Percentiles rank a stretch among this genome's conserved stretches.
phyloP scores from a whole-genome alignment of 1,140 invertebrate genomes.

The Ostrea denselamellosa region DNA sequence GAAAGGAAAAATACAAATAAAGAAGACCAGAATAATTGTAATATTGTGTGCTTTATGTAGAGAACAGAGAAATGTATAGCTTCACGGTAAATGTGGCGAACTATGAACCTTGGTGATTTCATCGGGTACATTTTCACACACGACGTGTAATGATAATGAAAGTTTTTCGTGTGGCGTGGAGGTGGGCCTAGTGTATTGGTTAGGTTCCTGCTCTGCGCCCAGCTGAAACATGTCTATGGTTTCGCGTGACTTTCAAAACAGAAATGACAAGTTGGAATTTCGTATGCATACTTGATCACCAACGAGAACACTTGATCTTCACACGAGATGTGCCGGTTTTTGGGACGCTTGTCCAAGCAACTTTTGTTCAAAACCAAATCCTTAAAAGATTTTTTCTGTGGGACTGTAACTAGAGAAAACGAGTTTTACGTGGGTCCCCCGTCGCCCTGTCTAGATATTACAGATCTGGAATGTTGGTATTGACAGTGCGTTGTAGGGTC shows the following conservation, averaged over 20 bases:
- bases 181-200: slow-evolving; percentile 8
- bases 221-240: slow-evolving; percentile 9
- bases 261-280: slow-evolving; percentile 39
- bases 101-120: background rate
- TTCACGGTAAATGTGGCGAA: background rate
- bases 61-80: background rate
- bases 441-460: slow-evolving; percentile 29
- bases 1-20: background rate
- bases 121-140: slow-evolving; percentile 25
- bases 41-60: slow-evolving; percentile 5
- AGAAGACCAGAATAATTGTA: background rate
- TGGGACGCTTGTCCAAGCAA: slow-evolving; percentile 31
- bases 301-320: slow-evolving; percentile 31
- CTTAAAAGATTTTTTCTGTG: slow-evolving; percentile 22
- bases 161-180: background rate
- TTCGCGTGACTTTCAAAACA: slow-evolving; percentile 31
- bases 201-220: background rate
- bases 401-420: slow-evolving; percentile 26
- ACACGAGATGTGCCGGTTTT: slow-evolving; percentile 30
- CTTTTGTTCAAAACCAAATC: slow-evolving; percentile 33
- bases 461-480: slow-evolving; percentile 14
- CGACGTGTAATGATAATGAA: slow-evolving; percentile 3
- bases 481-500: slow-evolving; percentile 21
- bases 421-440: slow-evolving; percentile 35
- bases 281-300: slow-evolving; percentile 33